phyloP scores from a whole-genome alignment of 2,888 invertebrate species.

The Drosophila bunnanda region DNA sequence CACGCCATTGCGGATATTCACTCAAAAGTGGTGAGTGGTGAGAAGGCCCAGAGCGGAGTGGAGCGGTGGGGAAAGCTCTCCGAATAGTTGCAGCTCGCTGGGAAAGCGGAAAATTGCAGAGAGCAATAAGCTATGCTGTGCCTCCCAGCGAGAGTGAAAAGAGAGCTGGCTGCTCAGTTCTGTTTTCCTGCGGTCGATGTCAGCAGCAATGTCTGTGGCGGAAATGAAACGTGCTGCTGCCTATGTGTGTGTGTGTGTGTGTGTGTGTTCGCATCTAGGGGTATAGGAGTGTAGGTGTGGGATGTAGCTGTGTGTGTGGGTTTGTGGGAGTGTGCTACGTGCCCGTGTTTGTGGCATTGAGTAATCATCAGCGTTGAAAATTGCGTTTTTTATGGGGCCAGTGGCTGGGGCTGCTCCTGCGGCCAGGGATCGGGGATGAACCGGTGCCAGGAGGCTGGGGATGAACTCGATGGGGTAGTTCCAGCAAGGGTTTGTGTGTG shows the following conservation, averaged over 20 bases:
- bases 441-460: constrained; percentile 8
- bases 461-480: constrained; percentile 30
- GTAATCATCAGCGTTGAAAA: constrained; percentile 80
- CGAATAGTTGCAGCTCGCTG: constrained; percentile 27
- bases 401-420: constrained; percentile 17
- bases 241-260: constrained; percentile 32
- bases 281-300: constrained; percentile 8
- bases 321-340: constrained; percentile 30
- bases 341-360: constrained; percentile 76
- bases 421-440: constrained; percentile 38
- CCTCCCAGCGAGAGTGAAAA: constrained; percentile 1
- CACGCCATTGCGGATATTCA: constrained; percentile 69
- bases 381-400: constrained; percentile 76
- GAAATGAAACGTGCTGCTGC: constrained; percentile 71
- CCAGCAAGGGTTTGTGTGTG: background rate
- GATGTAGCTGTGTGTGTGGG: constrained; percentile 5
- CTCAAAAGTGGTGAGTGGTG: constrained; percentile 35
- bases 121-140: background rate
- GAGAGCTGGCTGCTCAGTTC: constrained; percentile 29
- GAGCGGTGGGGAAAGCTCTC: constrained; percentile 22
- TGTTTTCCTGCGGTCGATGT: constrained; percentile 47
- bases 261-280: constrained; percentile 20
- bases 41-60: constrained; percentile 3
- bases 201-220: constrained; percentile 69
- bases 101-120: constrained; percentile 15